These are phyloP conservation scores for Muricea muricata DNA, from an alignment of 92 coral and sea anemone species.

Conservation along the genomic window DNA sequence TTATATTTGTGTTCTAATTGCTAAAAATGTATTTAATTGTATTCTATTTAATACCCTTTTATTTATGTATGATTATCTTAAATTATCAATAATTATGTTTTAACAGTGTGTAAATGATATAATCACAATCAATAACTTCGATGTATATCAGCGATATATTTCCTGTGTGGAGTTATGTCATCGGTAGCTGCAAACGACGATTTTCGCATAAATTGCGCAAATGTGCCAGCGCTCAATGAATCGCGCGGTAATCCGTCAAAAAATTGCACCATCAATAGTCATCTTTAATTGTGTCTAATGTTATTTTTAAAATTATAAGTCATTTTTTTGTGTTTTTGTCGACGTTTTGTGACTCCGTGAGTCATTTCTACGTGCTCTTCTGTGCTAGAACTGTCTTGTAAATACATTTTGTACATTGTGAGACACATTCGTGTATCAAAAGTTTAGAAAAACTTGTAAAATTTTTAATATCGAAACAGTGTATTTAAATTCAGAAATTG, in stretches of 20 bases:
- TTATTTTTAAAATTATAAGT: slow-evolving; percentile 22
- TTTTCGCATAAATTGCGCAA: not conserved
- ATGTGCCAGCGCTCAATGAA: not conserved
- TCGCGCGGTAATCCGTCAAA: slow-evolving; percentile 12
- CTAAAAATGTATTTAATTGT: too few species aligned
- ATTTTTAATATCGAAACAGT: not conserved
- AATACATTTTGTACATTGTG: not conserved
- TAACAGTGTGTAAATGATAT: not conserved
- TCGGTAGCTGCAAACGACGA: not conserved
- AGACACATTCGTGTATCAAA: not conserved
- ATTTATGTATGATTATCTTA: too few species aligned
- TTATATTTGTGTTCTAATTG: too few species aligned
- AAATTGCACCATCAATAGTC: slow-evolving; percentile 40
- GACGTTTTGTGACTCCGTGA: not conserved
- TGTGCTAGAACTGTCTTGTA: not conserved
- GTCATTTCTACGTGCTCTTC: slow-evolving; percentile 7
- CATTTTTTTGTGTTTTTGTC: not conserved
- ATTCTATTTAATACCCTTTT: too few species aligned
- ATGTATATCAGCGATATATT: too few species aligned
- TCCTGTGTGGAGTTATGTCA: too few species aligned
- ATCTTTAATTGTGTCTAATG: not conserved
- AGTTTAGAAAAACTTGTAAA: not conserved
- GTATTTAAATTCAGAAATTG: not conserved
- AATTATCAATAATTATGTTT: not conserved
- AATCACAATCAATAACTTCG: too few species aligned